Percentiles rank a stretch among this genome's conserved stretches.
Conservation (phyloP, 1,140 invertebrate genomes). For the Latrodectus geometricus region DNA sequence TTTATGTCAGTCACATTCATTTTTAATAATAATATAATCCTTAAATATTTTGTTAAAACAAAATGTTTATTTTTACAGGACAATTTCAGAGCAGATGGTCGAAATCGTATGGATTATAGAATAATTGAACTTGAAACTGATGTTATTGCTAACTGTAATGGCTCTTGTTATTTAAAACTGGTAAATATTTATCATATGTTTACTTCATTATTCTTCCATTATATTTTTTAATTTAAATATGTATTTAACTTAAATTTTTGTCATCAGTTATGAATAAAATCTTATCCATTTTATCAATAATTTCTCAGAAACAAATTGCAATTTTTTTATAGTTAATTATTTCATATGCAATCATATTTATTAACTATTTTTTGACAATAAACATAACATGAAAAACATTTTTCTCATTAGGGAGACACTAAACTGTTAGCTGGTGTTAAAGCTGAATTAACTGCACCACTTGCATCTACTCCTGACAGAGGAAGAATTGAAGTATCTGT, state of each 20-base stretch:
- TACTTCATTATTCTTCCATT: too few relatives aligned
- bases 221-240: too few relatives aligned
- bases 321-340: too few relatives aligned
- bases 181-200: constrained; percentile 61
- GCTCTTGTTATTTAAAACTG: constrained; percentile 85
- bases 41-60: too few relatives aligned
- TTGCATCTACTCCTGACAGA: constrained; percentile 78
- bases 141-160: constrained; percentile 88
- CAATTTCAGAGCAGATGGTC: constrained; percentile 88
- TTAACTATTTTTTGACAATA: too few relatives aligned
- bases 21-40: too few relatives aligned
- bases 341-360: too few relatives aligned
- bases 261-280: too few relatives aligned
- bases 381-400: not conserved
- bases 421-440: constrained; percentile 94
- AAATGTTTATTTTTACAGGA: constrained; percentile 74
- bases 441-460: constrained; percentile 87
- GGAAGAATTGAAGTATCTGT: constrained; percentile 96
- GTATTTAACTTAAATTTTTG: too few relatives aligned
- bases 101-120: constrained; percentile 85
- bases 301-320: too few relatives aligned
- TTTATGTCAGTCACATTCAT: too few relatives aligned
- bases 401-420: constrained; percentile 77
- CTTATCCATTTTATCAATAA: too few relatives aligned
- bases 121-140: constrained; percentile 91